These are phyloP conservation scores for Pogonus chalceus DNA, from an alignment of 1,140 invertebrate species.

Conservation along the genomic window DNA sequence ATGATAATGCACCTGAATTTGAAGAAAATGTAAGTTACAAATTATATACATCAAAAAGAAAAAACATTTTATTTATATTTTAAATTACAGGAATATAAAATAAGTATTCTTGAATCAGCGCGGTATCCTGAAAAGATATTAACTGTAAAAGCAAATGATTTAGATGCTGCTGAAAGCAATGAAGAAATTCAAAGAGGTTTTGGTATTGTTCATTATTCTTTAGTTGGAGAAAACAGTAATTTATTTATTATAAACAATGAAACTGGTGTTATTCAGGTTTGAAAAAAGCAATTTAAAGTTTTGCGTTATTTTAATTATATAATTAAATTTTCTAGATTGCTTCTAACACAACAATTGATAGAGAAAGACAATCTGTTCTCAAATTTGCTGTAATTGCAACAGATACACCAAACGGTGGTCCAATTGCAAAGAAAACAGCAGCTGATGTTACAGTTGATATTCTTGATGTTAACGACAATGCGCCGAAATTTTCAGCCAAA, in stretches of 20 bases:
- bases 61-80: conserved; percentile 5
- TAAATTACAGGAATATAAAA: conserved; percentile 48
- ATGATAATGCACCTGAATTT: conserved; percentile 71
- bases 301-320: conserved; percentile 15
- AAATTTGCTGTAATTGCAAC: conserved; percentile 59
- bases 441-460: conserved; percentile 59
- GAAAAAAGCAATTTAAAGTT: conserved; percentile 10
- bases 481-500: conserved; percentile 44
- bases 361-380: conserved; percentile 60
- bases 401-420: conserved; percentile 56
- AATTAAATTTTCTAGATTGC: conserved; percentile 41
- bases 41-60: conserved; percentile 9
- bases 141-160: conserved; percentile 58
- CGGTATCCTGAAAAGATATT: conserved; percentile 56
- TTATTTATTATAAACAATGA: conserved; percentile 59
- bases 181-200: conserved; percentile 48
- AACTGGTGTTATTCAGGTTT: conserved; percentile 51
- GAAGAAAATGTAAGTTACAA: conserved; percentile 45
- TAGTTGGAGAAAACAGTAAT: conserved; percentile 60
- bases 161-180: conserved; percentile 46
- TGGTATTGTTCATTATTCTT: conserved; percentile 54
- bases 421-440: conserved; percentile 46
- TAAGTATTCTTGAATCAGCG: conserved; percentile 58
- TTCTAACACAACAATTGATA: conserved; percentile 56
- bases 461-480: conserved; percentile 75